Base-by-base conservation (phyloP, 30 jellyfish, hydroid and myxozoan species). In the Pelagia noctiluca region DNA sequence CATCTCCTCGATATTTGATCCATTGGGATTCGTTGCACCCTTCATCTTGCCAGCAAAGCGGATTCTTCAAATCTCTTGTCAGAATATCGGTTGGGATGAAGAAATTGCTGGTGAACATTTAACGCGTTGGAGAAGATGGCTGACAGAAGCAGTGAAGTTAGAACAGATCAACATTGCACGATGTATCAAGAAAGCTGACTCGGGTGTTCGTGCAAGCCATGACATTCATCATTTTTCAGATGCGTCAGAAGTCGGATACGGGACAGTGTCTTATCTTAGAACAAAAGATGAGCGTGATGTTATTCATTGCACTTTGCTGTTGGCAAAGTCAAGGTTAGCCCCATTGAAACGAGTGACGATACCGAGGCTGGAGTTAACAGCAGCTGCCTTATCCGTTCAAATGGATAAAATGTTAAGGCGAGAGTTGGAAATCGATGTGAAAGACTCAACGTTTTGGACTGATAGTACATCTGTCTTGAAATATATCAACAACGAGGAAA, bases 211-310 rank as follows among this genome's bases (percentile, higher is more conserved):
- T 37, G 52, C 19, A 10, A 35, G 35, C 12, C 71, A 29, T 34
- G 82, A 78, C 53, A 60, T 77, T 37, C 89, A 57, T 78, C 83
- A 67, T 28, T 80, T 64, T 42, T 80, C 84, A 1, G 90, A 80
- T 48, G 80, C 67, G 5, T 77, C 88, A 23, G 79, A 77, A 32
- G 61, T 18, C 19, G 88, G 89, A 21, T 85, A 72, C 63, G 88
- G 95, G 26, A 65, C 87, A 32, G 96, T 78, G 21, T 61, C 87
- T 1, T 76, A 87, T 35, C 66, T 87, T n/a, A 53, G 96, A 53
- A 35, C 78, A 36, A 53, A 33, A 0, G 33, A 87, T 32, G 36
- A 31, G 18, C 21, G 75, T 18, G 96, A 78, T 24, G 52, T 72
- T 13, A 57, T 84, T 23, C 30, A 68, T 16, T 19, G 75, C 26